Conservation (phyloP, 2,888 invertebrate species). For the Sesamia inferens region DNA sequence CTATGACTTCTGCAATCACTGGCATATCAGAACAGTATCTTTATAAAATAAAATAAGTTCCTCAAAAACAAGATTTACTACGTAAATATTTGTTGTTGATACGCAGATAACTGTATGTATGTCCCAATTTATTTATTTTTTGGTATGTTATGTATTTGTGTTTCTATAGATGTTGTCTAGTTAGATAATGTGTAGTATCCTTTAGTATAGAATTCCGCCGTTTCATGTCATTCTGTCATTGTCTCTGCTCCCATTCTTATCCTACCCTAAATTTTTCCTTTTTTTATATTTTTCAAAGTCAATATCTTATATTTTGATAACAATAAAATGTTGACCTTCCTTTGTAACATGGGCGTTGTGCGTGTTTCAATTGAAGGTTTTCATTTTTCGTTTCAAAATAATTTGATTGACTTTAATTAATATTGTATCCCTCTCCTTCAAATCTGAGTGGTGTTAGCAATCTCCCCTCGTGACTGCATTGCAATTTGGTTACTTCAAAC, state of each 20-base stretch:
- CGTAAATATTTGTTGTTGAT: constrained; percentile 47
- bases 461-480: constrained; percentile 91
- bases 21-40: constrained; percentile 37
- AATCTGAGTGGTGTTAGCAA: constrained; percentile 85
- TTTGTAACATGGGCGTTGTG: constrained; percentile 68
- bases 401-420: constrained; percentile 73
- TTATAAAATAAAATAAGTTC: constrained; percentile 34
- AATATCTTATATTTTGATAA: constrained; percentile 67
- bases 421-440: constrained; percentile 68
- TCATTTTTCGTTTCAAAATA: constrained; percentile 70
- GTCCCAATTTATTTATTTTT: constrained; percentile 56
- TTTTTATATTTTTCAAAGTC: constrained; percentile 75
- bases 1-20: constrained; percentile 40
- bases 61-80: constrained; percentile 29
- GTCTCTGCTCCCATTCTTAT: constrained; percentile 63
- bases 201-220: constrained; percentile 65
- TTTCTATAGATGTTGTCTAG: constrained; percentile 66
- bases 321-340: constrained; percentile 79
- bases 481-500: constrained; percentile 90
- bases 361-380: constrained; percentile 80
- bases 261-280: constrained; percentile 62
- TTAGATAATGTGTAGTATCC: constrained; percentile 69
- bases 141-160: constrained; percentile 63
- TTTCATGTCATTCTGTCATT: constrained; percentile 67
- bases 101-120: constrained; percentile 41